Percentiles rank a stretch among this genome's conserved stretches.
Evolutionary conservation across 2,113 vertebrate species (phyloP).

Genomic region (Candoia aspera): DNA sequence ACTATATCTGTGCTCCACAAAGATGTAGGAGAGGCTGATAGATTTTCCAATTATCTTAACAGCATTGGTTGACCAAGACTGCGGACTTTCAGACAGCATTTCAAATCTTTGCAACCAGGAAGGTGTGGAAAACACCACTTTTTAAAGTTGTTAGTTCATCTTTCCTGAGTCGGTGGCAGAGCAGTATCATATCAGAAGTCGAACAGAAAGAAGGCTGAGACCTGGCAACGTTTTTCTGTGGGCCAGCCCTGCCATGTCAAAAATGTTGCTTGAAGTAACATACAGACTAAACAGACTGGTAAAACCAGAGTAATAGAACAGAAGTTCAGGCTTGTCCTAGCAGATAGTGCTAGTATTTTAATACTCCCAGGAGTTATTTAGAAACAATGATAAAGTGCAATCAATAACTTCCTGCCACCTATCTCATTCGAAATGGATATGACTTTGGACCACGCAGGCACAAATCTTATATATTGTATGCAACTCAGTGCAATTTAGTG

Average conservation of each 20-base stretch:
- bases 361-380: not conserved
- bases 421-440: not conserved
- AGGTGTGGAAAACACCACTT: not conserved
- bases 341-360: not conserved
- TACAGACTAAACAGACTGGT: not conserved
- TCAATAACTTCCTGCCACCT: not conserved
- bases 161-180: not conserved
- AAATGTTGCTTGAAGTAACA: not conserved
- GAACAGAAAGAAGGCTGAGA: not conserved
- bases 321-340: not conserved
- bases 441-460: not conserved
- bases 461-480: not conserved
- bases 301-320: not conserved
- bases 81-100: not conserved
- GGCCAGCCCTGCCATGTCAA: not conserved
- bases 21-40: not conserved
- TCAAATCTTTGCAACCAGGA: not conserved
- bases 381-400: not conserved
- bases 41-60: not conserved
- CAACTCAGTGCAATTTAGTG: not conserved
- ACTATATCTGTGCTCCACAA: not conserved
- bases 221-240: not conserved
- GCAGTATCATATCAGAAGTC: not conserved
- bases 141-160: not conserved
- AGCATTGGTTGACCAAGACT: not conserved